Base-by-base conservation (phyloP, 2,888 invertebrate species). In the Falcaria lacertinaria region DNA sequence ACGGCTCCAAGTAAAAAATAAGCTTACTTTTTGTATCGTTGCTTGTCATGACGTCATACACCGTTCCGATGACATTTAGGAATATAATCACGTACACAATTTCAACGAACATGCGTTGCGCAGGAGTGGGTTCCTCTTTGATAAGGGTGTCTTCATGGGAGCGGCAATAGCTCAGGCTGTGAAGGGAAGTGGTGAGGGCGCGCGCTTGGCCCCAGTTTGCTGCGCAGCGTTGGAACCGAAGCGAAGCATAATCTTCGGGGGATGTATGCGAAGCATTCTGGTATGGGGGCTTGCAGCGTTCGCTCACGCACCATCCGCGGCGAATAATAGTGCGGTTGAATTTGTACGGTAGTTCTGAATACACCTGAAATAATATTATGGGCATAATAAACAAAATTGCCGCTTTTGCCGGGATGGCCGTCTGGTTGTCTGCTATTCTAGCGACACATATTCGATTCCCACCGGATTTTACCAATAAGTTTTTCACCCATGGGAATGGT, bases 271-370 rank as follows among this genome's bases (percentile, higher is more conserved):
- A 14, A 47, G 37, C 25, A 50, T 55, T 63, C 48, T 49, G 51
- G 15, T 45, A 39, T 7, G 50, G 51, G 3, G 43, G 45, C 33
- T 16, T 51, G 47, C 66, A 67, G 5, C 69, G 59, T 0, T 48
- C 42, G 41, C 52, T 64, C 35, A 74, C 50, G 48, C 74, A 75
- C 52, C 64, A 69, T 13, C 76, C 75, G 1, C 74, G 67, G 34
- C 70, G 69, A 1, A 76, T 50, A 0, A 64, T 57, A 2, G 70
- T 69, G 11, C 64, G 66, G 45, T 71, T 60, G 51, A 63, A 71
- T 25, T 64, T 47, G 5, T 46, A 48, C 0, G 39, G 37, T 6
- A 57, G 51, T 2, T 57, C 44, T 7, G 69, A 63, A 41, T 64
- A 61, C 44, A 61, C 55, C 54, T 54, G 46, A 1, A 8, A 25